A percentile compares a stretch with the other conserved stretches of the same genome.
Conservation (phyloP, 2,113 vertebrate species). For the Nibea coibor region DNA sequence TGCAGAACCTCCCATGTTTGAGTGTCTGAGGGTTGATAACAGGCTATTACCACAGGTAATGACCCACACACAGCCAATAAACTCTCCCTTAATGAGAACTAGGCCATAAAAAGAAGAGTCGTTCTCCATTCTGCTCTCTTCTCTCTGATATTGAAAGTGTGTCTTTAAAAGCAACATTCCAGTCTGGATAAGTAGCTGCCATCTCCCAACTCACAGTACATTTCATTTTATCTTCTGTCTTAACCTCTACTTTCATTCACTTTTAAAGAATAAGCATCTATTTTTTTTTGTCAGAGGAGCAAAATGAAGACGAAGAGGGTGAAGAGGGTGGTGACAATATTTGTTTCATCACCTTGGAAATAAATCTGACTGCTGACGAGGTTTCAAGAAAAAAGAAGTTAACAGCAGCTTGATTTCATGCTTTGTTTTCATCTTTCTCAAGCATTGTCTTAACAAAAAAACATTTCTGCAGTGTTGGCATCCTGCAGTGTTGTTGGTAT, state of each 20-base stretch:
- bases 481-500: constrained; percentile 5
- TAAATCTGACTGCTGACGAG: constrained; percentile 15
- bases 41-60: constrained; percentile 80
- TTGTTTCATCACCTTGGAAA: constrained; percentile 24
- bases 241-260: constrained; percentile 14
- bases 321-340: constrained; percentile 7
- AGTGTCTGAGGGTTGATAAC: constrained; percentile 70
- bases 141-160: constrained; percentile 36
- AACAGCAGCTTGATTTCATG: not conserved
- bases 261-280: not conserved
- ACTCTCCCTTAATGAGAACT: constrained; percentile 76
- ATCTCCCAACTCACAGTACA: constrained; percentile 23
- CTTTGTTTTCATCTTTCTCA: not conserved
- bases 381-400: constrained; percentile 11
- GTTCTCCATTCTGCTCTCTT: constrained; percentile 40
- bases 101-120: constrained; percentile 64
- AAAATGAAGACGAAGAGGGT: constrained; percentile 23
- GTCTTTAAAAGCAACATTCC: constrained; percentile 39
- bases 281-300: not conserved
- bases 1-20: constrained; percentile 63
- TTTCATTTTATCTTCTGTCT: constrained; percentile 46
- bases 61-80: constrained; percentile 78
- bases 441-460: not conserved
- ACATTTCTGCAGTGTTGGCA: constrained; percentile 8
- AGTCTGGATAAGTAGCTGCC: constrained; percentile 31